Conservation (phyloP, 2,113 vertebrate species). For the Sprattus sprattus region DNA sequence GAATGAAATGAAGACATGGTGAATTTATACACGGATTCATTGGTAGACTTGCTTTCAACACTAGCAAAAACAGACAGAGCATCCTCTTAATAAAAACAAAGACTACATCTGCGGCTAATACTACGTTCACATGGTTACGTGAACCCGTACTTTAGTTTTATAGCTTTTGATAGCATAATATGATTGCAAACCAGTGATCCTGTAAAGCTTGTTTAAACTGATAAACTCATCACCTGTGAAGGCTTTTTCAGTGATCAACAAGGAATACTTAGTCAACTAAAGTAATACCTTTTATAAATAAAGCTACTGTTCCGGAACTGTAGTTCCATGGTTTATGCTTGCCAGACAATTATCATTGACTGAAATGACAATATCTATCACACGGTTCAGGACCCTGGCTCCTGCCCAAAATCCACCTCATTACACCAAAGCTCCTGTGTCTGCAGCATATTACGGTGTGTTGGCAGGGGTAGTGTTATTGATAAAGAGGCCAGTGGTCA, state of each 20-base stretch:
- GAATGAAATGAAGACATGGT: no score
- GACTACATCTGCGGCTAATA: background rate
- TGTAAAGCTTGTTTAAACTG: background rate
- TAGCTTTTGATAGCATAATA: background rate
- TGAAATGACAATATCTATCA: background rate
- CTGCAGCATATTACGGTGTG: background rate
- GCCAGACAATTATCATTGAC: background rate
- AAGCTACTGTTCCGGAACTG: background rate
- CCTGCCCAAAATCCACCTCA: background rate
- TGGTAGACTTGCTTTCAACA: background rate
- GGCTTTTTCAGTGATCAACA: background rate
- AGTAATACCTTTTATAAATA: background rate
- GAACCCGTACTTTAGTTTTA: background rate
- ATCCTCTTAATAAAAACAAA: background rate
- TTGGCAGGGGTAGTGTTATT: background rate
- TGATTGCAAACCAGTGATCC: background rate
- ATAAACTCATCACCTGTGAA: background rate
- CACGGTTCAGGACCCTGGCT: slow-evolving; percentile 5
- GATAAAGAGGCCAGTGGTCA: background rate
- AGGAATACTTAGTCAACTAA: background rate
- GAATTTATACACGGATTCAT: background rate
- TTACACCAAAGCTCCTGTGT: background rate
- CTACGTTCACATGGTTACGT: background rate
- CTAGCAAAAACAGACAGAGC: background rate
- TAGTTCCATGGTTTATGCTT: background rate